These are phyloP conservation scores for Aphelocoma californica DNA, from an alignment of 2,797 vertebrate species.

Conservation along the genomic window DNA sequence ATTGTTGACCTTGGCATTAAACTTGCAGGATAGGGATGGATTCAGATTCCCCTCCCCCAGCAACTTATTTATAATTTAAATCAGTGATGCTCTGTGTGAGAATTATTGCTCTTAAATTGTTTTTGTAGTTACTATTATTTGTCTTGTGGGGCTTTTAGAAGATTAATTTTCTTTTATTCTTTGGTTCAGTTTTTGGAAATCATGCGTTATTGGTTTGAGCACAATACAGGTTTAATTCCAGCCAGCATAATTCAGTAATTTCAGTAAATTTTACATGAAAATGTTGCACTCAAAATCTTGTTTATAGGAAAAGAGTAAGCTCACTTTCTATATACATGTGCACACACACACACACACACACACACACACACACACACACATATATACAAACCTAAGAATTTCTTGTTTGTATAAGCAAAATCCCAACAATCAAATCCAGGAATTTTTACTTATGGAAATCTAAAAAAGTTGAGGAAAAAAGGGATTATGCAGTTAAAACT, in stretches of 20 bases:
- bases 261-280: neutral
- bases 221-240: neutral
- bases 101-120: neutral
- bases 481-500: neutral
- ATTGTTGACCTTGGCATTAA: neutral
- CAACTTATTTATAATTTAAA: neutral
- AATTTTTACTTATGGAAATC: neutral
- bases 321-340: neutral
- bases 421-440: neutral
- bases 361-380: no score
- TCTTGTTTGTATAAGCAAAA: neutral
- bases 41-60: neutral
- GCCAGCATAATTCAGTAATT: neutral
- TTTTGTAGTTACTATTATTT: neutral
- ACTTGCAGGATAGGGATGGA: neutral
- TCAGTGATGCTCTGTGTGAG: neutral
- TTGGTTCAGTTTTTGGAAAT: neutral
- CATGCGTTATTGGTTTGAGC: neutral
- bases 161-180: neutral
- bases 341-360: rapidly evolving
- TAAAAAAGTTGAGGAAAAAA: neutral
- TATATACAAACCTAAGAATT: neutral
- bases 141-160: neutral
- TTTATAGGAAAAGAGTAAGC: neutral
- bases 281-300: neutral